These are phyloP conservation scores for Cryptus armator DNA, from an alignment of 2,888 invertebrate species.

Conservation along the genomic window DNA sequence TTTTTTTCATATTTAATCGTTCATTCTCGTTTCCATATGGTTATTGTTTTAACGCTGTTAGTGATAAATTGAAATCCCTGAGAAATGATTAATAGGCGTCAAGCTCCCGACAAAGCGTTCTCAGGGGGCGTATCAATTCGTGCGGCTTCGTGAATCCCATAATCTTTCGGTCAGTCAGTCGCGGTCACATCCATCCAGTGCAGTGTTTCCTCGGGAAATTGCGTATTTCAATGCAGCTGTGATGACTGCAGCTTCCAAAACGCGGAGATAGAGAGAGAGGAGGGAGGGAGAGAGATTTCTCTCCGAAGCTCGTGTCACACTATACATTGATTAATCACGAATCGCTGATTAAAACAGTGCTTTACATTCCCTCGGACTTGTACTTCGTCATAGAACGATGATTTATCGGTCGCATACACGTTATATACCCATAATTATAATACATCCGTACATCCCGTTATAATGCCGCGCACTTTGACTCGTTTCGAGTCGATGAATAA, in stretches of 20 bases:
- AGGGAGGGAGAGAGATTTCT: constrained; percentile 10
- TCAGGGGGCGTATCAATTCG: constrained; percentile 39
- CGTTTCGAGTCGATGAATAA: constrained; percentile 44
- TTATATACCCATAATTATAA: not conserved
- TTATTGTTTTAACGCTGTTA: not conserved
- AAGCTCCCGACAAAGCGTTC: constrained; percentile 23
- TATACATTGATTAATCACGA: constrained; percentile 57
- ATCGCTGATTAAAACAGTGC: constrained; percentile 50
- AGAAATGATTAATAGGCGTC: constrained; percentile 9
- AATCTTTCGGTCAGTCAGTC: constrained; percentile 51
- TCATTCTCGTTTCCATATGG: not conserved
- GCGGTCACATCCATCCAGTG: constrained; percentile 15
- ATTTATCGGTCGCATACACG: constrained; percentile 32
- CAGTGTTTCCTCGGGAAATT: constrained; percentile 7
- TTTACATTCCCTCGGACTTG: constrained; percentile 24
- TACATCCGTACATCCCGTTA: constrained; percentile 4
- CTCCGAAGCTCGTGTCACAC: constrained; percentile 26
- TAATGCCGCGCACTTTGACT: constrained; percentile 8
- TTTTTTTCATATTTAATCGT: not conserved
- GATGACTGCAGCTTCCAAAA: not conserved
- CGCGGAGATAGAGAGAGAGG: not conserved
- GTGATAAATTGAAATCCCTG: not conserved
- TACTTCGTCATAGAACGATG: constrained; percentile 45
- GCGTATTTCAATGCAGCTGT: constrained; percentile 5
- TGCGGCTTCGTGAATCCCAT: not conserved